Conservation (phyloP, 2,888 invertebrate species). For the Resseliella maxima region DNA sequence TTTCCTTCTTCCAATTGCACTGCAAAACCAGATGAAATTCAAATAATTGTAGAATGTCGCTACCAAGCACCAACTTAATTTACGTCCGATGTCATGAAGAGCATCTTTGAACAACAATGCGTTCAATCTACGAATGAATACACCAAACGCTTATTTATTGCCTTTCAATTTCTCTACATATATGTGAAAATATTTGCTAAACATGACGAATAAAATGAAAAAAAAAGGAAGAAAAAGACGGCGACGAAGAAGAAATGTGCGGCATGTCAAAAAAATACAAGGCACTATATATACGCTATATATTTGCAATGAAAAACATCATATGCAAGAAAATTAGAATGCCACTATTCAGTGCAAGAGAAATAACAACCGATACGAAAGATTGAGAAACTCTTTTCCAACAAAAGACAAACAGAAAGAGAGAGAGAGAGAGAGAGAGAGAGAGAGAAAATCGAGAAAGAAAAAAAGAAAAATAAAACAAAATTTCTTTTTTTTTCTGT, state of each 20-base stretch:
- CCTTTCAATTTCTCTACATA: conserved; percentile 54
- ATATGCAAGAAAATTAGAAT: conserved; percentile 37
- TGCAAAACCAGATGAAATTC: not conserved
- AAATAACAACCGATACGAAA: no score
- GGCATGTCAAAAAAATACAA: conserved; percentile 29
- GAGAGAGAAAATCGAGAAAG: not conserved
- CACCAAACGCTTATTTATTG: conserved; percentile 20
- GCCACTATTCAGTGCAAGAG: not conserved
- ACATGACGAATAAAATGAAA: no score
- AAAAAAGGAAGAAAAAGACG: no score
- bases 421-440: not conserved
- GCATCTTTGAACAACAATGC: not conserved
- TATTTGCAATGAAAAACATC: not conserved
- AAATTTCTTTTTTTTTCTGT: not conserved
- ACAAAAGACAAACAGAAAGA: no score
- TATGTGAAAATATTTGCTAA: conserved; percentile 7
- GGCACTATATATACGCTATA: not conserved
- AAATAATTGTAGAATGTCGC: conserved; percentile 4
- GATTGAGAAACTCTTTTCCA: no score
- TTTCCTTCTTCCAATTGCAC: not conserved
- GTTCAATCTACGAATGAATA: not conserved
- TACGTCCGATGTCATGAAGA: conserved; percentile 36
- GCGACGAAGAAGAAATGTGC: not conserved
- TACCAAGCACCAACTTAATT: not conserved
- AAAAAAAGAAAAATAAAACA: conserved; percentile 11